Conservation (phyloP, 37 sponge, comb jelly and placozoan species). For the Diacarnus erythraeanus region DNA sequence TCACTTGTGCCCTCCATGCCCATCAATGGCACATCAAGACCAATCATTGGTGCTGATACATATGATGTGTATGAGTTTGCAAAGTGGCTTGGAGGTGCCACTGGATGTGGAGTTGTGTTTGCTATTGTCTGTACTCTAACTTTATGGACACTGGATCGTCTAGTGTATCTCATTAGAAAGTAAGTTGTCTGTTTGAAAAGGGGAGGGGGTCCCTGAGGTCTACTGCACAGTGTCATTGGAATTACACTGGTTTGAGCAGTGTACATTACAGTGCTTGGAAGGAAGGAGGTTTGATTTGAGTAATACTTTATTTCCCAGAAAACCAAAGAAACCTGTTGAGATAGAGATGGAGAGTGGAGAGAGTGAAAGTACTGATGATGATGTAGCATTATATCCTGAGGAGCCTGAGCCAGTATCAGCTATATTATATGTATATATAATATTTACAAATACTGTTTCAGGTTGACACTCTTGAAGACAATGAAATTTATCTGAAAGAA, state of each 20-base stretch:
- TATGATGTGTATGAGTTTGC: not conserved
- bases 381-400: not conserved
- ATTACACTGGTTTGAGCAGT: too few relatives aligned
- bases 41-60: not conserved
- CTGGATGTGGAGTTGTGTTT: conserved; percentile 15
- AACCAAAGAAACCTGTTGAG: not conserved
- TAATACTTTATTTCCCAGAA: too few relatives aligned
- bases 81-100: conserved; percentile 18
- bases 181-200: too few relatives aligned
- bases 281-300: too few relatives aligned
- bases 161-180: not conserved
- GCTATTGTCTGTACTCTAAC: not conserved
- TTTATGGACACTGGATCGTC: not conserved
- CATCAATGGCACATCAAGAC: not conserved
- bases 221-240: too few relatives aligned
- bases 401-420: not conserved
- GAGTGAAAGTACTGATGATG: not conserved
- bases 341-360: not conserved
- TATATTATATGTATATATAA: too few relatives aligned
- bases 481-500: not conserved
- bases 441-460: not conserved
- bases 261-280: too few relatives aligned
- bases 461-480: not conserved
- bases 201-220: too few relatives aligned
- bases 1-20: not conserved